Base-by-base conservation (phyloP, 2,888 invertebrate genomes). In the Drosophila buzzatii region DNA sequence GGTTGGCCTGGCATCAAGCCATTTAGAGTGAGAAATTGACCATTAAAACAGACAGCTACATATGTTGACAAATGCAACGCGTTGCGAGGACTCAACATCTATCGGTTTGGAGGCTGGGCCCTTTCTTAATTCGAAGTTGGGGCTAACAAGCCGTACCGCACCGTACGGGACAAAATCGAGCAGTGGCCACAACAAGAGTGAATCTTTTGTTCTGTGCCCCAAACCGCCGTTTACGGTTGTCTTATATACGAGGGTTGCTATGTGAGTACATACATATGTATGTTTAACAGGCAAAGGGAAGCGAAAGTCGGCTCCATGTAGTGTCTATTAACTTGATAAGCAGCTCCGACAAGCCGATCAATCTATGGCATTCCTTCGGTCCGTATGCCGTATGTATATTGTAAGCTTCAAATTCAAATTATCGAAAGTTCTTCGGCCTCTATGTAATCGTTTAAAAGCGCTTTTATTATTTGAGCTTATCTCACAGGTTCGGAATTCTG, bases 21-120 rank as follows among this genome's bases (percentile, higher is more conserved):
- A 91, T 91, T 91, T 90, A 91, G 90, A 85, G 91, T 91, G 91
- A 91, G 91, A 91, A 91, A 91, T 91, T 89, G 91, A 80, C 91
- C 91, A 91, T 91, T 91, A 91, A 90, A 90, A 85, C 83, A 82
- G 85, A 85, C 86, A 86, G 84, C 83, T 85, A 84, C 86, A 85
- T 79, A 81, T 79, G 89, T 85, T 90, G 85, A 90, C 87, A 91
- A 87, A 89, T 90, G 85, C 81, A 79, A 73, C 80, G 80, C 76
- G 82, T 72, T 74, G 53, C 55, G 57, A 47, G 49, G 41, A 27
- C 39, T 33, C 16, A 49, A 5, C 9, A n/a, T 33, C 33, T 33
- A 49, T 16, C 8, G 55, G 14, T 14, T 14, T 9, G n/a, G 7
- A 42, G 63, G 45, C 16, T 39, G 41, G 55, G 37, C 64, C 39